Base-by-base conservation (phyloP, 2,888 invertebrate species). In the Napeogenes inachia region DNA sequence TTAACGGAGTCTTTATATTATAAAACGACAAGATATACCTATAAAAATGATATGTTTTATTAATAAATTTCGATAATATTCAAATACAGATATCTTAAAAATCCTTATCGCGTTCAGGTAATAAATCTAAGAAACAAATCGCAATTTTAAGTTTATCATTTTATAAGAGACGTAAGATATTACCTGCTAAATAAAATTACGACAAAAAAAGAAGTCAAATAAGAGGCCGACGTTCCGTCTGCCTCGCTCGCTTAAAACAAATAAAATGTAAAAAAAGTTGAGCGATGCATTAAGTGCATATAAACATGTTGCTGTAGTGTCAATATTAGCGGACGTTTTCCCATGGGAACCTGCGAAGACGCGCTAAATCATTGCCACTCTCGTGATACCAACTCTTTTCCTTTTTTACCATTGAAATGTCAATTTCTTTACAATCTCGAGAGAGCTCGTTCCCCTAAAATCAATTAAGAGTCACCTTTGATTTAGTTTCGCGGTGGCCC, bases 221-320 rank as follows among this genome's bases (percentile, higher is more conserved):
- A 79, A 75, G 80, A 79, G 79, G 82, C 84, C 86, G 89, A 86
- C 89, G 85, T 69, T 79, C 75, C 84, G 89, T 89, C 89, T 89
- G 86, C 84, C 81, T 78, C 75, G 81, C 82, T 79, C 81, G 83
- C 75, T 80, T 79, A 78, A 75, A 83, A 80, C 89, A 89, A 90
- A 89, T 85, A 88, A 85, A 84, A 87, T 85, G 81, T 84, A 87
- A 88, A 88, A 74, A 88, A 87, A 85, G 83, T 85, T 35, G 87
- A 81, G 85, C 86, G 87, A 81, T 86, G 89, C 89, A 89, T 90
- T 89, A 90, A 90, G 89, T 86, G 89, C 87, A 85, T 88, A 89
- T 90, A 89, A 89, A 89, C 89, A 88, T 89, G 87, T 88, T 85
- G 82, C 81, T 81, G 83, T 81, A 85, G 87, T 89, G 90, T 89